Evolutionary conservation across 1,140 invertebrate genomes (phyloP).

Genomic region (Schlechtendalia chinensis): DNA sequence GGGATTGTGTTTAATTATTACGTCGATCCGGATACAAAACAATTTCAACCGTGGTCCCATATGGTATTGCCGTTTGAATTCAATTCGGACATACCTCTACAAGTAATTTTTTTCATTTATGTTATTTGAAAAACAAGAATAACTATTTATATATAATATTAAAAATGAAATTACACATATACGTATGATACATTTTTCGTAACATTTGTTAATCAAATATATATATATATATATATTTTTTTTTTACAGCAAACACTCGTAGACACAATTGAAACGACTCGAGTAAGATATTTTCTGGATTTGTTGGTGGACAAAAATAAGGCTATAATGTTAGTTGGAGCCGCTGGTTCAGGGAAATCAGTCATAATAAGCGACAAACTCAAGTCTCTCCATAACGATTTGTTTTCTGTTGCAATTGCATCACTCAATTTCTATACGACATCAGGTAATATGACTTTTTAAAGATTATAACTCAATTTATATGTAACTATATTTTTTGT

Average conservation of each 20-base stretch:
- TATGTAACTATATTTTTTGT: too few species aligned
- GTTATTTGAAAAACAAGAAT: too few species aligned
- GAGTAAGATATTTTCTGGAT: constrained; percentile 85
- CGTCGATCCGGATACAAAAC: constrained; percentile 80
- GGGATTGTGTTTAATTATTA: constrained; percentile 89
- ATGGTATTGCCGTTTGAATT: constrained; percentile 73
- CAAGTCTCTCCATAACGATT: constrained; percentile 68
- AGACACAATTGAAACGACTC: constrained; percentile 83
- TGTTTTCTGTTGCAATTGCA: constrained; percentile 78
- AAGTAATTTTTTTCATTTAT: constrained; percentile 61
- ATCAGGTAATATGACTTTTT: constrained; percentile 63
- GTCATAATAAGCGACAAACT: constrained; percentile 85
- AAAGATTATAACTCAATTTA: too few species aligned
- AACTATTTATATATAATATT: too few species aligned
- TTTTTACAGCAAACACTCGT: constrained; percentile 71
- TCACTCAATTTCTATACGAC: constrained; percentile 96
- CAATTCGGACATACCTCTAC: constrained; percentile 81
- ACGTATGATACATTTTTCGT: too few species aligned
- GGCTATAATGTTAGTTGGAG: constrained; percentile 88
- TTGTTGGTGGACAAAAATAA: constrained; percentile 75
- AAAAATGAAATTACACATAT: too few species aligned
- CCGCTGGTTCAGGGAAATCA: constrained; percentile 83
- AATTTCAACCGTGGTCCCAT: constrained; percentile 84
- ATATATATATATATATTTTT: too few species aligned
- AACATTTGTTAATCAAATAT: too few species aligned